Percentiles rank a stretch among this genome's conserved stretches.
phyloP scores from a whole-genome alignment of 2,888 invertebrate species.

The Chalcosyrphus nemorum region DNA sequence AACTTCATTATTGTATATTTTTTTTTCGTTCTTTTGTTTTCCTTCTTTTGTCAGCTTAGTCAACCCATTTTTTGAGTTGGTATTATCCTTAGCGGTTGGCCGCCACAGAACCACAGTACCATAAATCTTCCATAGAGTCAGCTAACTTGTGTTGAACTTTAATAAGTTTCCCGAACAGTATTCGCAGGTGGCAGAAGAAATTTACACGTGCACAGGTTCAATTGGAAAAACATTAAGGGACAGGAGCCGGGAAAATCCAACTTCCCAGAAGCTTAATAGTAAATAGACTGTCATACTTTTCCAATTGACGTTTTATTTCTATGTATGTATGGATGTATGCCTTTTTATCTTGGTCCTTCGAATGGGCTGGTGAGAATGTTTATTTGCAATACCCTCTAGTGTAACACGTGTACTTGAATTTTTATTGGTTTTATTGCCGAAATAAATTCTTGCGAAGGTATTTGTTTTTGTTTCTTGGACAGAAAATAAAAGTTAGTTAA shows the following conservation, averaged over 20 bases:
- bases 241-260: background rate
- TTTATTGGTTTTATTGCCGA: background rate
- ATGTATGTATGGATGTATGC: background rate
- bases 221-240: background rate
- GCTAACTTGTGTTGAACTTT: conserved; percentile 7
- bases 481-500: background rate
- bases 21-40: too few species aligned
- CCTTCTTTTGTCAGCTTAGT: conserved; percentile 25
- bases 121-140: conserved; percentile 7
- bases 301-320: background rate
- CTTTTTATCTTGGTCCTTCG: background rate
- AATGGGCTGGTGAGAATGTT: background rate
- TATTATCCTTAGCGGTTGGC: conserved; percentile 10
- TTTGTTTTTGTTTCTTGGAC: too few species aligned
- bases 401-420: background rate
- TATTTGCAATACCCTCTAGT: background rate
- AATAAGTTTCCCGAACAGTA: conserved; percentile 5
- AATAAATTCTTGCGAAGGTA: background rate
- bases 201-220: conserved; percentile 10
- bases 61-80: conserved; percentile 23
- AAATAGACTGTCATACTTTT: conserved; percentile 27
- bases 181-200: conserved; percentile 14
- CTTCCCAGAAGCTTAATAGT: background rate
- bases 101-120: background rate
- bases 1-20: conserved; percentile 6